Percentiles rank a stretch among this genome's conserved stretches.
Conservation (phyloP, 2,888 invertebrate genomes). For the Aphidius colemani region DNA sequence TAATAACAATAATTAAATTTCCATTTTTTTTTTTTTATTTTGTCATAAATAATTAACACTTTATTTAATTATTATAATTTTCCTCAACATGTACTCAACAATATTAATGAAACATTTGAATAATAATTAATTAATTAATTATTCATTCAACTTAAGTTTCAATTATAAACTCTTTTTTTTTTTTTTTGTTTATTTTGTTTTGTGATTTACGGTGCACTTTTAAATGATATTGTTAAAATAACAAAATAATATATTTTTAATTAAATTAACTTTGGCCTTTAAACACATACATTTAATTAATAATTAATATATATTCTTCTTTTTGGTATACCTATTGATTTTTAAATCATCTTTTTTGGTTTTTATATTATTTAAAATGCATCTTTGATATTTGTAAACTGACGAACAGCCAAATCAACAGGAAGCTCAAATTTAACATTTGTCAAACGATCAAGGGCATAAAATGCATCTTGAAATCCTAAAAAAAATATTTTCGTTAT, state of each 20-base stretch:
- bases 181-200: constrained; percentile 8
- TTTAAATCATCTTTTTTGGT: not conserved
- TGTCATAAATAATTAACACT: constrained; percentile 19
- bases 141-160: no score
- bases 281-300: constrained; percentile 6
- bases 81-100: no score
- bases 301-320: no score
- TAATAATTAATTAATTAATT: no score
- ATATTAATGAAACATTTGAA: no score
- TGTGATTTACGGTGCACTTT: constrained; percentile 9
- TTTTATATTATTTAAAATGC: constrained; percentile 58
- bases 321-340: not conserved
- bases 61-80: constrained; percentile 7
- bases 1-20: not conserved
- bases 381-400: constrained; percentile 97
- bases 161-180: no score
- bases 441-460: constrained; percentile 85
- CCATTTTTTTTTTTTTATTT: not conserved
- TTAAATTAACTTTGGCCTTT: not conserved
- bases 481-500: constrained; percentile 32
- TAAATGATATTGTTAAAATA: constrained; percentile 11
- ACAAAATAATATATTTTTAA: not conserved
- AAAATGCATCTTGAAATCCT: constrained; percentile 95
- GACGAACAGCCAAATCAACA: constrained; percentile 93
- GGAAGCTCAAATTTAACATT: constrained; percentile 90